Percentiles rank a stretch among this genome's conserved stretches.
phyloP scores from a whole-genome alignment of 2,113 vertebrate genomes.

The Micromys minutus region DNA sequence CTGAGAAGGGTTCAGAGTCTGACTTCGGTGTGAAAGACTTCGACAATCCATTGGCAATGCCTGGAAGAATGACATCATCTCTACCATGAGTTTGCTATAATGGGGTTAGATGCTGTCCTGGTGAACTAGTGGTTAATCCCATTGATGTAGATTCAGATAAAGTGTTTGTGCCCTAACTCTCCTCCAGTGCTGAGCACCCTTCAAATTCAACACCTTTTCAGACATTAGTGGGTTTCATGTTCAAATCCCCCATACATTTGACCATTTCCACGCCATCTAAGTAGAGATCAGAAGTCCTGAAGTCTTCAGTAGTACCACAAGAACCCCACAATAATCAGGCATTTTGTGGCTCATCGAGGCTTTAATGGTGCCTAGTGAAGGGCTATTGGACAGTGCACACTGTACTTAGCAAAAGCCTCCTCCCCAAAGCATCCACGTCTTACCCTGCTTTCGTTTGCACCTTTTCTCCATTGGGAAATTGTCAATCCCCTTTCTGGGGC shows the following conservation, averaged over 20 bases:
- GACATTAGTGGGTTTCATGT: neutral
- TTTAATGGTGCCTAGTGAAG: neutral
- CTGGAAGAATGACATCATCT: neutral
- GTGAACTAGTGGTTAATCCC: neutral
- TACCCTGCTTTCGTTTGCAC: neutral
- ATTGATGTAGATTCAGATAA: neutral
- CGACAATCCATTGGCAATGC: neutral
- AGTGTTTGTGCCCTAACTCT: too few species aligned
- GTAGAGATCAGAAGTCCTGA: neutral
- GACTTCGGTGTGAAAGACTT: neutral
- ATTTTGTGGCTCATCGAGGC: neutral
- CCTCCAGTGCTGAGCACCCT: neutral
- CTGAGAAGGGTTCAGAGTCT: neutral
- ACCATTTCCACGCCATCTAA: neutral
- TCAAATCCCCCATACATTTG: neutral
- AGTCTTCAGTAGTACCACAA: neutral
- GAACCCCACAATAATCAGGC: neutral
- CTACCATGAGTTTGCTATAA: neutral
- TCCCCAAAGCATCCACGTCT: neutral
- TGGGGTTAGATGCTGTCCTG: neutral
- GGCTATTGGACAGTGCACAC: neutral
- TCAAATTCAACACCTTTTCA: neutral
- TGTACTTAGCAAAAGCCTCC: neutral
- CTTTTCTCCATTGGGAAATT: neutral
- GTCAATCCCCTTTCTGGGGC: neutral